phyloP scores from a whole-genome alignment of 2,113 vertebrate genomes.

The Cepphus grylle region DNA sequence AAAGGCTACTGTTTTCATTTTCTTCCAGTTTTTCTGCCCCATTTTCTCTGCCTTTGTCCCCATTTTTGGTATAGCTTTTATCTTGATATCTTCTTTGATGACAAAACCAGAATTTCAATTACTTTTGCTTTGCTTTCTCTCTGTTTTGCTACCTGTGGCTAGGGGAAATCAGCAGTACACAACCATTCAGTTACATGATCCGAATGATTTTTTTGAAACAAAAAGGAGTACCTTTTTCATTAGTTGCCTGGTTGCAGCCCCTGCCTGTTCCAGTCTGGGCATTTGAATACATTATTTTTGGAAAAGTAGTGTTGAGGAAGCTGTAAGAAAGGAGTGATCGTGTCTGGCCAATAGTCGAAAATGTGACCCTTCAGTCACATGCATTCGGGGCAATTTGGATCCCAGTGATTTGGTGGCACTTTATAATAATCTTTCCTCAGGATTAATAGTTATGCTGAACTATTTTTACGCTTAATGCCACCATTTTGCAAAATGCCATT shows the following conservation, averaged over 20 bases:
- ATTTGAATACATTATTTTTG: not conserved
- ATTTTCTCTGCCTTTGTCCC: not conserved
- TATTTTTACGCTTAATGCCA: not conserved
- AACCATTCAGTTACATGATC: not conserved
- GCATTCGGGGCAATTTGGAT: not conserved
- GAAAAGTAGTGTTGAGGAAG: not conserved
- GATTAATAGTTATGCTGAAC: not conserved
- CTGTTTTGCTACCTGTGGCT: constrained; percentile 1
- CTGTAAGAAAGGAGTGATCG: not conserved
- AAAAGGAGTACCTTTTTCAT: not conserved
- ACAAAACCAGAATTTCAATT: not conserved
- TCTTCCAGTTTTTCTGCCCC: not conserved
- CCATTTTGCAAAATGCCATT: not conserved
- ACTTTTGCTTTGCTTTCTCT: not conserved
- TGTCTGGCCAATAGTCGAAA: not conserved
- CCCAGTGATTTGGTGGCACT: not conserved
- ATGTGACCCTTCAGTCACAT: not conserved
- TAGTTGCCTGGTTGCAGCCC: not conserved
- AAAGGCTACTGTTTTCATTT: not conserved
- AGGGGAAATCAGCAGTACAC: constrained; percentile 11
- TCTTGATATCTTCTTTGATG: not conserved
- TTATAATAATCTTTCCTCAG: not conserved
- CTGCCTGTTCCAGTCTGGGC: not conserved
- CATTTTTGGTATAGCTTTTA: not conserved
- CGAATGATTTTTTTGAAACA: not conserved